These are phyloP conservation scores for Gymnoscopelus braueri DNA, from an alignment of 2,797 vertebrate genomes.

Conservation along the genomic window DNA sequence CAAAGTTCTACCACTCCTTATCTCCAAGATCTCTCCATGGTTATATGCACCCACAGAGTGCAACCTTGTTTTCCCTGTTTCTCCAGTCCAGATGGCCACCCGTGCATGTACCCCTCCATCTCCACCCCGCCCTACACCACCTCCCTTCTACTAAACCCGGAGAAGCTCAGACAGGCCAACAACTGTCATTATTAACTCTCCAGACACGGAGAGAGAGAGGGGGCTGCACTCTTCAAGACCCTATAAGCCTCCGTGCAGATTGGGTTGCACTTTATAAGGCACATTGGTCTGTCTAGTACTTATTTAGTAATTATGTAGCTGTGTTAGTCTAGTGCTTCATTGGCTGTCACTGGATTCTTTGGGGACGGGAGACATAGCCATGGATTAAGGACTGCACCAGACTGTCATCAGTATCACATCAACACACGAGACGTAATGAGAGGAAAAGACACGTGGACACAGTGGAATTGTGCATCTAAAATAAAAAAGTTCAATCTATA, in stretches of 20 bases:
- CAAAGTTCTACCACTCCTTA: conserved; percentile 20
- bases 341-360: too few species aligned
- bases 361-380: background rate
- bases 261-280: conserved; percentile 34
- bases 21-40: conserved; percentile 14
- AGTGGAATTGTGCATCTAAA: too few species aligned
- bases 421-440: too few species aligned
- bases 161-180: conserved; percentile 71
- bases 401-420: too few species aligned
- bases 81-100: conserved; percentile 66
- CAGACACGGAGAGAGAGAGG: conserved; percentile 46
- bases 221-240: background rate
- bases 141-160: conserved; percentile 50
- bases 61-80: conserved; percentile 35
- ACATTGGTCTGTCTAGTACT: conserved; percentile 19
- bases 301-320: conserved; percentile 10
- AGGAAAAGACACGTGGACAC: too few species aligned
- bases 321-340: background rate
- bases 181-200: conserved; percentile 64
- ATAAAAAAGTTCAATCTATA: too few species aligned
- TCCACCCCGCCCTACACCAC: conserved; percentile 1
- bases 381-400: background rate
- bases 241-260: conserved; percentile 40
- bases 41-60: background rate
- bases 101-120: conserved; percentile 41